These are phyloP conservation scores for Urocynchramus pylzowi DNA, from an alignment of 2,113 vertebrate species.

Conservation along the genomic window DNA sequence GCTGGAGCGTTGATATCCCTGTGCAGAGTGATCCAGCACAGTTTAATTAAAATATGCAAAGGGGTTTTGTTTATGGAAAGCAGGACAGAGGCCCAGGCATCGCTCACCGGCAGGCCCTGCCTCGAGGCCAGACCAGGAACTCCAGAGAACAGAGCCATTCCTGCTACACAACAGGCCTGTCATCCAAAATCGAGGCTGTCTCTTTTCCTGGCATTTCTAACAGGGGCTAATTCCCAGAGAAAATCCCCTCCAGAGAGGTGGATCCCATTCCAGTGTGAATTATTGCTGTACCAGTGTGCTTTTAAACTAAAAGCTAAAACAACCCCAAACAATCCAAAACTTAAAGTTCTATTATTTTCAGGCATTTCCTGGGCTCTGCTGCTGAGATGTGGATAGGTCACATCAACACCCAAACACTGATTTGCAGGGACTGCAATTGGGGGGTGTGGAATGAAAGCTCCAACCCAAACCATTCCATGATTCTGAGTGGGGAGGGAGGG, in stretches of 20 bases:
- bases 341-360: not conserved
- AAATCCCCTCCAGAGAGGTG: not conserved
- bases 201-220: not conserved
- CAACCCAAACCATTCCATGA: not conserved
- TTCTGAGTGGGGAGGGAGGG: not conserved
- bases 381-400: fast-evolving
- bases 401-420: not conserved
- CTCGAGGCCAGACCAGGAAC: not conserved
- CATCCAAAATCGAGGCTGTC: not conserved
- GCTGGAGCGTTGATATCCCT: not conserved
- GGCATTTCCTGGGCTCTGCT: not conserved
- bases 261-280: not conserved
- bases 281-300: fast-evolving
- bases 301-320: not conserved
- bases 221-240: not conserved
- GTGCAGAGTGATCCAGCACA: not conserved
- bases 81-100: not conserved
- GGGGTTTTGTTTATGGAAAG: not conserved
- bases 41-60: not conserved
- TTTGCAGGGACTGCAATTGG: not conserved
- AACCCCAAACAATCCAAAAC: not conserved
- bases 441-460: not conserved
- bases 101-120: not conserved
- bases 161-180: not conserved
- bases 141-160: not conserved